Percentiles rank a stretch among this genome's conserved stretches.
Conservation (phyloP, 2,888 invertebrate species). For the Nezara viridula region DNA sequence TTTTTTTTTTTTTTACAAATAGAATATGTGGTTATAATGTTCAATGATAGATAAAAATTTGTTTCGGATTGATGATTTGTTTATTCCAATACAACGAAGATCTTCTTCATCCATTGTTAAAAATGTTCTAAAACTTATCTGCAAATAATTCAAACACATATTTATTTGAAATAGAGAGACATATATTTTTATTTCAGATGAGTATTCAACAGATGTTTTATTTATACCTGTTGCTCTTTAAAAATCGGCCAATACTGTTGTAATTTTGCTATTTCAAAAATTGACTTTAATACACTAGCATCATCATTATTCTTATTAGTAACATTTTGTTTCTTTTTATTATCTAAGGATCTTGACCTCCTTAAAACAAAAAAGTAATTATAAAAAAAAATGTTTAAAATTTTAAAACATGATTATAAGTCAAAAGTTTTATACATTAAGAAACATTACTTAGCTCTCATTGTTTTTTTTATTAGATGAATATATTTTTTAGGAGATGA, state of each 20-base stretch:
- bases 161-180: background rate
- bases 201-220: background rate
- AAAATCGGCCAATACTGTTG: conserved; percentile 43
- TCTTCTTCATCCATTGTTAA: conserved; percentile 44
- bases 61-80: background rate
- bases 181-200: background rate
- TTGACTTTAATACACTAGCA: conserved; percentile 3
- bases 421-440: background rate
- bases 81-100: conserved; percentile 12
- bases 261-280: conserved; percentile 25
- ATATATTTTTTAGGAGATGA: conserved; percentile 19
- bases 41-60: conserved; percentile 28
- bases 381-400: background rate
- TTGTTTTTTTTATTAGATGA: background rate
- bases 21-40: conserved; percentile 42
- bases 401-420: background rate
- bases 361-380: background rate
- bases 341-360: conserved; percentile 21
- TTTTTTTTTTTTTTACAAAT: background rate
- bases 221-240: conserved; percentile 25
- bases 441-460: conserved; percentile 33
- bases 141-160: background rate
- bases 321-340: conserved; percentile 10
- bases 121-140: conserved; percentile 30
- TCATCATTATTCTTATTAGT: background rate